Conservation (phyloP, 2,888 invertebrate genomes). For the Galeopsomyia nigrocyanea region DNA sequence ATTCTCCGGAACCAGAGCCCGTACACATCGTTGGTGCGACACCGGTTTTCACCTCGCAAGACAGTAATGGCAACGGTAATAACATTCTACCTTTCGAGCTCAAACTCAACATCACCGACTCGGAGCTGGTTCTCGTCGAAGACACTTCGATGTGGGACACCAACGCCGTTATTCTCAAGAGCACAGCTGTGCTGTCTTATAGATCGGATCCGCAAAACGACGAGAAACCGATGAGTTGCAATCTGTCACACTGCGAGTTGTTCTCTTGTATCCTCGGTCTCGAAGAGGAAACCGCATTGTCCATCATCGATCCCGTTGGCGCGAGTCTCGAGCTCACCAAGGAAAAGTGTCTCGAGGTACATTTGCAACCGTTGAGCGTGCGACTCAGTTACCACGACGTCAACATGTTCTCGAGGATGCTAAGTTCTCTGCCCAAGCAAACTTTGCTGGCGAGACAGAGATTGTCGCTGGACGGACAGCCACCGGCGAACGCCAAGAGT, state of each 20-base stretch:
- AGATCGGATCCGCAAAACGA: conserved; percentile 75
- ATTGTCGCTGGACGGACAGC: conserved; percentile 34
- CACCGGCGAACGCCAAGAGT: conserved; percentile 58
- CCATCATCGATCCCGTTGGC: conserved; percentile 94
- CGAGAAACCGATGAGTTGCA: conserved; percentile 86
- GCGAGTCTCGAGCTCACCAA: conserved; percentile 80
- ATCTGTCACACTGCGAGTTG: conserved; percentile 90
- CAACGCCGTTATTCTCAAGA: conserved; percentile 93
- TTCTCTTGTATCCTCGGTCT: conserved; percentile 91
- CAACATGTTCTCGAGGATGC: conserved; percentile 89
- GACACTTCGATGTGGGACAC: conserved; percentile 90
- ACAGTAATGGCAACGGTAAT: conserved; percentile 48
- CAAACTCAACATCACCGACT: conserved; percentile 94
- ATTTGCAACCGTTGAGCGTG: conserved; percentile 82
- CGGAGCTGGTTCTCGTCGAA: conserved; percentile 94
- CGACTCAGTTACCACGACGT: conserved; percentile 94
- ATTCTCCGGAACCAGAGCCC: conserved; percentile 63
- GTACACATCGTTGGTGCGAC: conserved; percentile 50
- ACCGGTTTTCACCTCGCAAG: conserved; percentile 51
- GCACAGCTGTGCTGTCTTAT: conserved; percentile 90
- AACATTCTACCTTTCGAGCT: conserved; percentile 77
- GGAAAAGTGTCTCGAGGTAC: conserved; percentile 71
- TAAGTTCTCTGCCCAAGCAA: conserved; percentile 89
- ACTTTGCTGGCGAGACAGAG: conserved; percentile 73
- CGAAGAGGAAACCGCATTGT: conserved; percentile 93